Evolutionary conservation across 2,113 vertebrate species (phyloP), one percentile per base, ranked within the genome.

Genomic region (Pelobates fuscus): DNA sequence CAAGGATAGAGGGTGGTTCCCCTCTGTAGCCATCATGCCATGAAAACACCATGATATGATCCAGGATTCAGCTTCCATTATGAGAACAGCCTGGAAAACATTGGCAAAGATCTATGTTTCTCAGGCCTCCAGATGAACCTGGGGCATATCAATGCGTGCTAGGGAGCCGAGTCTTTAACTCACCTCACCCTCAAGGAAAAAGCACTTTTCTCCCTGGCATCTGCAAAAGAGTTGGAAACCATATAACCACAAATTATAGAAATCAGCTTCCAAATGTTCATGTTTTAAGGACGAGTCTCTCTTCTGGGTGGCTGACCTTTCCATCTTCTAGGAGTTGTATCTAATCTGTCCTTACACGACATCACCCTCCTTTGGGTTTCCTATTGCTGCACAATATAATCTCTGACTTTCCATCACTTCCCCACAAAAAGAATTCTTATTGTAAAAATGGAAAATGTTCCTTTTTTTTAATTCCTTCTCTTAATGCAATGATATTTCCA

Each of bases 251-350:
- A 75, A 14, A 26, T 75, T 67, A 75, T 59, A 26, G 63, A 66
- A 60, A 75, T 7, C 64, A 75, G 63, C 11, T 75, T 60, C 54
- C 72, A 75, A 75, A 75, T 64, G 46, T 73, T 52, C 70, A 67
- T 75, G 72, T 59, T 75, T 75, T 67, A 44, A 30, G 71, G 61
- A 74, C 49, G 23, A 74, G 11, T 55, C 21, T 59, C 29, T 67
- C 65, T 75, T 75, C 63, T 75, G 72, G 63, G 63, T 75, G 72
- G 63, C 37, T 75, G 72, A 75, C 72, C 63, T 75, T 75, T 75
- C 61, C 30, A 75, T 59, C 72, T 67, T 67, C 26, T 67, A 59
- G 55, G 54, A 67, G 66, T 75, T 66, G 37, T 52, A 8, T 60
- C 37, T 67, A 67, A 75, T 67, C 20, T 75, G 72, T 75, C 72